Base-by-base conservation (phyloP, 2,797 vertebrate genomes). In the Eulemur rubriventer region DNA sequence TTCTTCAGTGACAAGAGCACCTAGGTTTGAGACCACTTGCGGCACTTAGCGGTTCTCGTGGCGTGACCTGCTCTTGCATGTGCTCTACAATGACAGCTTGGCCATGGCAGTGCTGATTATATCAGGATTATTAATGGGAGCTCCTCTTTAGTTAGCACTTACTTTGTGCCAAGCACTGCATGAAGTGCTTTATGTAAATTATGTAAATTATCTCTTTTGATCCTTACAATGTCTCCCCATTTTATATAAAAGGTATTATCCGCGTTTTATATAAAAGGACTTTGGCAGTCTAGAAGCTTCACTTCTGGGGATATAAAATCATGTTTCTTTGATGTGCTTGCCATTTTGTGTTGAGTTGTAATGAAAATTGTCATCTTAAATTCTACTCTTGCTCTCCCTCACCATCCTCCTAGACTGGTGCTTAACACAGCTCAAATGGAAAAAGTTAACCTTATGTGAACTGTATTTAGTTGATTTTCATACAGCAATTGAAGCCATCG, bases 301-400 rank as follows among this genome's bases (percentile, higher is more conserved):
- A 50, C 79, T 82, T 91, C 14, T 61, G 30, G 86, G 48, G 35
- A 22, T 59, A n/a, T 48, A 76, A 65, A 67, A 63, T 76, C 52
- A 28, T 55, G 35, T 65, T 73, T 59, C 50, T 95, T 92, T n/a
- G 69, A 61, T 46, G 61, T 75, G 38, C 69, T 81, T 97, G 41
- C 43, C 41, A 57, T 86, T 94, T 73, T 52, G 38, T 48, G 35
- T 91, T 78, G 55, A 72, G 24, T 69, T 70, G 72, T 73, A 38
- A 30, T 70, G 75, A 89, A 67, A 88, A 69, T 52, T n/a, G 43
- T 61, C 75, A 22, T 73, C 70, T 41, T 59, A 55, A 93, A 69
- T 91, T 78, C 28, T 50, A 1, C 50, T 79, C 72, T 84, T 55
- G 41, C 55, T 79, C 7, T 91, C 57, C 46, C 20, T 82, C 7